Conservation (phyloP, 2,113 vertebrate genomes). For the Candoia aspera region DNA sequence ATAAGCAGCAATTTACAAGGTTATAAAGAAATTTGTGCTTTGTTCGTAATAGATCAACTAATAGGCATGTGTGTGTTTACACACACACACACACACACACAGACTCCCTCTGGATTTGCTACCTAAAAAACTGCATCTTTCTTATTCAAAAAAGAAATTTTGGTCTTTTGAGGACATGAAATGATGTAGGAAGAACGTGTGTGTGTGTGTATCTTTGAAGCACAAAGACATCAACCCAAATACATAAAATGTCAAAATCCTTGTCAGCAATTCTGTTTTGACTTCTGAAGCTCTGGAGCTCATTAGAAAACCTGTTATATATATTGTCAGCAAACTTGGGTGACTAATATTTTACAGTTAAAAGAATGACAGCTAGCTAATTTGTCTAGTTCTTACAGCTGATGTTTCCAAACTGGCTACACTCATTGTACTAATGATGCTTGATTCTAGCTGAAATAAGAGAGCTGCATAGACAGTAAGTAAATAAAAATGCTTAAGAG, state of each 20-base stretch:
- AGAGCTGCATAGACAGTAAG: neutral
- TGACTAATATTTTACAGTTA: neutral
- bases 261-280: neutral
- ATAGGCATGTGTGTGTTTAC: neutral
- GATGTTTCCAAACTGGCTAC: neutral
- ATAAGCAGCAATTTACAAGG: no score
- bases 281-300: conserved; percentile 7
- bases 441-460: conserved; percentile 2
- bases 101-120: neutral
- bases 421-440: neutral
- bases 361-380: conserved; percentile 8
- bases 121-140: neutral
- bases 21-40: no score
- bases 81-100: no score
- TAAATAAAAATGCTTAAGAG: neutral
- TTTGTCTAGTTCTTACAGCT: conserved; percentile 13
- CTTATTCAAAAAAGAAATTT: neutral
- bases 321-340: conserved; percentile 3
- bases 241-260: neutral
- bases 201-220: neutral
- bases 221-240: neutral
- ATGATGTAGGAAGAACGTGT: neutral
- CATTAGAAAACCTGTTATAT: conserved; percentile 5
- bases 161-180: neutral
- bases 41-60: neutral